Conservation (phyloP, 2,113 vertebrate species). For the Phoxinus phoxinus region DNA sequence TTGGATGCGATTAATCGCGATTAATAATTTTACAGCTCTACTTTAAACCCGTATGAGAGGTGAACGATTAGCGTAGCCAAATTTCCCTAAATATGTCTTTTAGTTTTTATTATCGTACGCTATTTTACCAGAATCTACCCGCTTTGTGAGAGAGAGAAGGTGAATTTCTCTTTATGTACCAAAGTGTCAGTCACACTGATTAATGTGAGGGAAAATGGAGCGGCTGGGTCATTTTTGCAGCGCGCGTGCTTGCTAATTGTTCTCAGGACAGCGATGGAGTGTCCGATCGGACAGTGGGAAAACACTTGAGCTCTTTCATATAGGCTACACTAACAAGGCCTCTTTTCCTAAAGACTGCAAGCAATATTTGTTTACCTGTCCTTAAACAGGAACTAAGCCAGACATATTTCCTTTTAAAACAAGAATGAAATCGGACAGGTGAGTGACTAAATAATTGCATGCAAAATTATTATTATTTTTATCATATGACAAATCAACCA, state of each 20-base stretch:
- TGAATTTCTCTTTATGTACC: constrained; percentile 20
- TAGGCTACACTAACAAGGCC: constrained; percentile 58
- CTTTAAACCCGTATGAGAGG: neutral
- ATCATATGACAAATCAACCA: neutral
- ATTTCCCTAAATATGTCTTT: constrained; percentile 48
- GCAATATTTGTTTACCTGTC: constrained; percentile 64
- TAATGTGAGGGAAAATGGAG: constrained; percentile 59
- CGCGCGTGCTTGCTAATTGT: constrained; percentile 66
- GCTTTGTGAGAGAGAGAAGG: constrained; percentile 31
- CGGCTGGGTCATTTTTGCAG: constrained; percentile 40
- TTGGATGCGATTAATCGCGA: no score
- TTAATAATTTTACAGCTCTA: no score
- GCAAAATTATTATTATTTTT: neutral
- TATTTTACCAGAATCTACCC: constrained; percentile 38
- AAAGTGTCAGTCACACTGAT: constrained; percentile 67
- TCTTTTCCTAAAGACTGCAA: constrained; percentile 28
- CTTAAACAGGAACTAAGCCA: constrained; percentile 53
- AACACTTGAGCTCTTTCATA: constrained; percentile 66
- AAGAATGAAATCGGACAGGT: neutral
- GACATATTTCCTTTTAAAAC: constrained; percentile 39
- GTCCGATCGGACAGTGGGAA: constrained; percentile 54
- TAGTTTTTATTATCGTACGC: constrained; percentile 20
- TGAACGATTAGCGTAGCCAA: constrained; percentile 43
- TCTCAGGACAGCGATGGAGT: constrained; percentile 63
- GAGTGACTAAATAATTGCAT: constrained; percentile 19